Conservation (phyloP, 1,140 invertebrate genomes). For the Whitmania pigra region DNA sequence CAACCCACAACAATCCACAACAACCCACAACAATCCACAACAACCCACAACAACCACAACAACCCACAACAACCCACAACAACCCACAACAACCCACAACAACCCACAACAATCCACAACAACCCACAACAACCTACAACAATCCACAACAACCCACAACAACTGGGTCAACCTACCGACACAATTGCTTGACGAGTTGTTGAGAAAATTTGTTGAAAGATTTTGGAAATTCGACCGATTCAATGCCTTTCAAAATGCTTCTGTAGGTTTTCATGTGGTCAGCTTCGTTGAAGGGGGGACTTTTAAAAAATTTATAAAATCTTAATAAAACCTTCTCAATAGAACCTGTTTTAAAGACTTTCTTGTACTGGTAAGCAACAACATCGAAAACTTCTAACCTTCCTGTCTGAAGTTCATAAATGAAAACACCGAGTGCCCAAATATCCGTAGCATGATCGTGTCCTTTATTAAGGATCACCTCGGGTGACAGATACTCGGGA, state of each 20-base stretch:
- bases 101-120: too few relatives aligned
- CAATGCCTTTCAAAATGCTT: slow-evolving; percentile 95
- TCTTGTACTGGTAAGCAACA: neutral
- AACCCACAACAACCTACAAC: too few relatives aligned
- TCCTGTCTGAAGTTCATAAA: slow-evolving; percentile 79
- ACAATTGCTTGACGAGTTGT: slow-evolving; percentile 41
- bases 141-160: too few relatives aligned
- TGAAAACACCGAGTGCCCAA: slow-evolving; percentile 83
- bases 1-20: too few relatives aligned
- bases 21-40: too few relatives aligned
- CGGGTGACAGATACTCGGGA: slow-evolving; percentile 75
- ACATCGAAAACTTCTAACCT: slow-evolving; percentile 31
- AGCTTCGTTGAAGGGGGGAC: slow-evolving; percentile 84
- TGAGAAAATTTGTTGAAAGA: slow-evolving; percentile 39
- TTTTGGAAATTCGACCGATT: slow-evolving; percentile 55
- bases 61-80: too few relatives aligned
- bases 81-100: too few relatives aligned
- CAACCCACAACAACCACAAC: too few relatives aligned
- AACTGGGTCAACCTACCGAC: slow-evolving; percentile 23
- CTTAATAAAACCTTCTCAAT: too few relatives aligned
- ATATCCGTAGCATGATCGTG: slow-evolving; percentile 84
- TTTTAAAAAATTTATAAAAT: slow-evolving; percentile 34
- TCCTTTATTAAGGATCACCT: slow-evolving; percentile 77
- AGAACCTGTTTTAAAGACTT: neutral
- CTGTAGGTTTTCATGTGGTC: slow-evolving; percentile 99